These are phyloP conservation scores for Axea sp. DNA, from an alignment of 2,888 invertebrate genomes.

Conservation along the genomic window DNA sequence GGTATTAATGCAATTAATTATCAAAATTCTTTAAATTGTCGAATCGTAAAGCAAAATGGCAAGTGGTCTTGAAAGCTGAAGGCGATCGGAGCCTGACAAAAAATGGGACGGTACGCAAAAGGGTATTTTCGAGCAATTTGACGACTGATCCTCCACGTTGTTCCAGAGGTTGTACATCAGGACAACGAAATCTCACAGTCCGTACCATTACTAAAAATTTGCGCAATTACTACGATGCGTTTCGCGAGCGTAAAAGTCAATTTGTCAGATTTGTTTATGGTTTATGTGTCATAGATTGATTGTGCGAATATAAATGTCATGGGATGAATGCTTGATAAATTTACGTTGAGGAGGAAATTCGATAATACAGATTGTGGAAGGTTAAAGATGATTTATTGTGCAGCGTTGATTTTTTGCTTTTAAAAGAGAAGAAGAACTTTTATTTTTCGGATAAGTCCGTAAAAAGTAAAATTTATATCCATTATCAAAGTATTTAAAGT, in stretches of 20 bases:
- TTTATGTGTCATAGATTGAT: slow-evolving; percentile 36
- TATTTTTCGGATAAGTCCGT: too few relatives aligned
- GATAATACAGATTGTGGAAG: slow-evolving; percentile 31
- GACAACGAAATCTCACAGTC: not conserved
- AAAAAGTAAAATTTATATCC: slow-evolving; percentile 19
- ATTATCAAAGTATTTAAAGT: not conserved
- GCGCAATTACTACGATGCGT: slow-evolving; percentile 33
- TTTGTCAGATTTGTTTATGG: slow-evolving; percentile 31
- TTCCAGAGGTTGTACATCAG: not conserved
- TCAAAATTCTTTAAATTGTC: slow-evolving; percentile 7
- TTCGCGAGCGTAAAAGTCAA: slow-evolving; percentile 32
- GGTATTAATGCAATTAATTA: slow-evolving; percentile 26
- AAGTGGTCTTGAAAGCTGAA: not conserved
- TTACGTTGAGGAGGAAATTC: slow-evolving; percentile 20
- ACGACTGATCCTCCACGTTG: not conserved
- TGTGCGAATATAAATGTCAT: slow-evolving; percentile 30
- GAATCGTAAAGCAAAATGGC: slow-evolving; percentile 9
- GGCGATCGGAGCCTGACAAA: too few relatives aligned
- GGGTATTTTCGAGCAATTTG: not conserved
- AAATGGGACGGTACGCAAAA: too few relatives aligned
- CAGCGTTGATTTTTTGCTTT: too few relatives aligned
- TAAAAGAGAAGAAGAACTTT: too few relatives aligned
- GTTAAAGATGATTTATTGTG: slow-evolving; percentile 46
- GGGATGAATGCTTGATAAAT: slow-evolving; percentile 43
- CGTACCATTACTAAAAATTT: slow-evolving; percentile 26